Evolutionary conservation across 2,888 invertebrate genomes (phyloP), one percentile per base, ranked within the genome.

Genomic region (Drosophila rellima): DNA sequence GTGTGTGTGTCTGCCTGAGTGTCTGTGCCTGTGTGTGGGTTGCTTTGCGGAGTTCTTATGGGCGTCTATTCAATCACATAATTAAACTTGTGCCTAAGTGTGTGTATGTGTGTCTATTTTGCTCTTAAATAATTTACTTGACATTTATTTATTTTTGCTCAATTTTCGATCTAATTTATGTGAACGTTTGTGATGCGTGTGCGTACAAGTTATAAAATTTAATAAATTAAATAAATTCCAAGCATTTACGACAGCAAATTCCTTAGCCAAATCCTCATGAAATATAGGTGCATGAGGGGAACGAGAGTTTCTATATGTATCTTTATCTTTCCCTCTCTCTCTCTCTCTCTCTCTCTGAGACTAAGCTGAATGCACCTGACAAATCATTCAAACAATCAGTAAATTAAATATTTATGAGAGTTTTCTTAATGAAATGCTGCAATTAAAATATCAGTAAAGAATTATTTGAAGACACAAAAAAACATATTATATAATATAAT

Each of bases 131-230:
- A 60, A 67, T 63, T 70, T 52, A 56, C 40, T 55, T 70, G 74
- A 35, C 60, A 69, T 70, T 35, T 65, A 55, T 61, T 51, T 54
- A 33, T 70, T 79, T 70, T 82, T 64, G 64, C 54, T 72, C 17
- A 70, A 66, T 50, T 69, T 79, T 71, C 63, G 55, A 64, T 69
- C 57, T 74, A 85, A 82, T 82, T 82, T 82, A 82, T 77, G 72
- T 47, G 51, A 52, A 61, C 42, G 37, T 51, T 56, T 72, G 42
- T 39, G 47, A 23, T 76, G 79, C 82, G 85, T 82, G 77, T 82
- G 85, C 72, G 82, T 79, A 47, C 23, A 51, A 39, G 35, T 39
- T 57, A 51, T 47, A 51, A 68, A 68, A 76, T 57, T 57, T 66
- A 74, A 66, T 74, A 54, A 70, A 74, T 62, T 62, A 63, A 55